A percentile compares a stretch with the other conserved stretches of the same genome.
Evolutionary conservation across 1,140 invertebrate genomes (phyloP).

Genomic region (Drosophila micromelanica): DNA sequence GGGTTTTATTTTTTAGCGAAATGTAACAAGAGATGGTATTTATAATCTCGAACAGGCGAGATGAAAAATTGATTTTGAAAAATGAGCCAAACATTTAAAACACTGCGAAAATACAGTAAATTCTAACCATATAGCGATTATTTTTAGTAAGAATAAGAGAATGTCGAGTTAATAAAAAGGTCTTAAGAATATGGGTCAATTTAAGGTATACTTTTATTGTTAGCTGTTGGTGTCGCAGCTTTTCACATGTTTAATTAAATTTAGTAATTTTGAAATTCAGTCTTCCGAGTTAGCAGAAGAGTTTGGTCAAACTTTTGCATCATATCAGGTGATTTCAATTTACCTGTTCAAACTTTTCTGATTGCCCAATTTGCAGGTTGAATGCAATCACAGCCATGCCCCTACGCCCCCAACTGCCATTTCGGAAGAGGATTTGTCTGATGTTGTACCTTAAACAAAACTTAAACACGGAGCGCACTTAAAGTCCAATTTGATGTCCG

Average conservation of each 20-base stretch:
- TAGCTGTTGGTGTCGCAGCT: not conserved
- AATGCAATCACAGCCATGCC: conserved; percentile 32
- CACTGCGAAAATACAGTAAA: no score
- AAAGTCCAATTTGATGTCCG: conserved; percentile 33
- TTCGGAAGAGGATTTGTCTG: conserved; percentile 5
- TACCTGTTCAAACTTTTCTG: conserved; percentile 57
- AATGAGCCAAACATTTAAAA: no score
- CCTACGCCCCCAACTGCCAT: no score
- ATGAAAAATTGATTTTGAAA: no score
- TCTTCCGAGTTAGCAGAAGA: not conserved
- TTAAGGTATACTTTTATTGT: conserved; percentile 9
- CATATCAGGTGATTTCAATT: conserved; percentile 44
- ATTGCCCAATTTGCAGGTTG: conserved; percentile 58
- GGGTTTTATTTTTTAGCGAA: no score
- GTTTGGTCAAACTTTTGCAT: conserved; percentile 17
- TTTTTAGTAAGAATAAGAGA: no score
- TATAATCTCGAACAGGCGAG: no score
- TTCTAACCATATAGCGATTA: no score
- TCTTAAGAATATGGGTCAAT: no score
- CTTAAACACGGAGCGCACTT: conserved; percentile 41
- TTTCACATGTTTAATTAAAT: conserved; percentile 8
- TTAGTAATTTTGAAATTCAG: not conserved
- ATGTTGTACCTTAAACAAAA: conserved; percentile 27
- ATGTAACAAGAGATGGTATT: no score
- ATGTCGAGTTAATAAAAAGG: no score